Evolutionary conservation across 2,113 vertebrate genomes (phyloP), one percentile per base, ranked within the genome.

Genomic region (Paramisgurnus dabryanus): DNA sequence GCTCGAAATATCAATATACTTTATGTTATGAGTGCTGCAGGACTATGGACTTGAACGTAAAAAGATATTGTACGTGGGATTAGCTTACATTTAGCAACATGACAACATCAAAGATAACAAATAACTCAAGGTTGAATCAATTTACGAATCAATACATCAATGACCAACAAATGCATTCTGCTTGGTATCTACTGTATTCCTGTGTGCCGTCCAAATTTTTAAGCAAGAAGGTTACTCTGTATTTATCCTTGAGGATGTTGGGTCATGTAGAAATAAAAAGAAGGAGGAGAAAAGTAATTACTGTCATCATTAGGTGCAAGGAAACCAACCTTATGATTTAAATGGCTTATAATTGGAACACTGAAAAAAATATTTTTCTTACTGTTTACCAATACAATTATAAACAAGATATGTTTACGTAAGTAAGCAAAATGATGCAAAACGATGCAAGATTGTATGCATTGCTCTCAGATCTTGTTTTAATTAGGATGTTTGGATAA

Each of bases 231-330:
- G 61, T 8, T 34, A 34, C 27, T 66, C 47, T 65, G 49, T 27
- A 17, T 47, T 22, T 64, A 77, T 86, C 75, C 69, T 86, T 69
- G 70, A 81, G 76, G 70, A 69, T 41, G 0, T 75, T 75, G 80
- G 82, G 82, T 34, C 27, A 83, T 68, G 22, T 22, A 67, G 70
- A 79, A n/a, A 7, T 9, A 67, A 64, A 18, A 67, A 61, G 34
- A 76, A 77, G 70, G 67, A 82, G 76, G 77, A 49, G 53, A 71
- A 85, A 91, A 89, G 87, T 89, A 91, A 90, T 91, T 89, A 92
- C 89, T 86, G 92, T 90, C 91, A 92, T 90, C 90, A 92, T 92
- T 90, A 92, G 92, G 92, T 89, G 79, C 85, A 63, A 81, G 4
- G 68, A 76, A 87, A 86, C 13, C 47, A 81, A 64, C 72, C 73